A percentile compares a stretch with the other conserved stretches of the same genome.
These are phyloP conservation scores for Apis mellifera DNA, from an alignment of 1,140 invertebrate species.

Conservation along the genomic window Amel_HAv3.1 CM009932.2:6287501-6288000, in stretches of 20 bases:
- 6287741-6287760: not conserved
- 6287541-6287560: constrained; percentile 85
- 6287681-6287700: not conserved
- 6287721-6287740: not conserved
- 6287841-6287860: constrained; percentile 96
- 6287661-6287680: constrained; percentile 10
- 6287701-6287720: not conserved
- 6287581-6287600: constrained; percentile 97
- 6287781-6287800: not conserved
- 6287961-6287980: constrained; percentile 89
- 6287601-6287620: constrained; percentile 98
- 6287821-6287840: constrained; percentile 90
- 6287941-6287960: constrained; percentile 92
- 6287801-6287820: not conserved
- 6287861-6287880: constrained; percentile 91
- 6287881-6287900: constrained; percentile 88
- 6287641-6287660: constrained; percentile 61
- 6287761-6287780: not conserved
- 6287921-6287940: constrained; percentile 90
- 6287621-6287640: constrained; percentile 93
- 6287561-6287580: constrained; percentile 90
- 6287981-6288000: constrained; percentile 95
- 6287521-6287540: constrained; percentile 21
- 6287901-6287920: constrained; percentile 89
- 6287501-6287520: not conserved